Percentiles rank a stretch among this genome's conserved stretches.
Evolutionary conservation across 2,113 vertebrate species (phyloP).

Genomic region (Mus spicilegus): DNA sequence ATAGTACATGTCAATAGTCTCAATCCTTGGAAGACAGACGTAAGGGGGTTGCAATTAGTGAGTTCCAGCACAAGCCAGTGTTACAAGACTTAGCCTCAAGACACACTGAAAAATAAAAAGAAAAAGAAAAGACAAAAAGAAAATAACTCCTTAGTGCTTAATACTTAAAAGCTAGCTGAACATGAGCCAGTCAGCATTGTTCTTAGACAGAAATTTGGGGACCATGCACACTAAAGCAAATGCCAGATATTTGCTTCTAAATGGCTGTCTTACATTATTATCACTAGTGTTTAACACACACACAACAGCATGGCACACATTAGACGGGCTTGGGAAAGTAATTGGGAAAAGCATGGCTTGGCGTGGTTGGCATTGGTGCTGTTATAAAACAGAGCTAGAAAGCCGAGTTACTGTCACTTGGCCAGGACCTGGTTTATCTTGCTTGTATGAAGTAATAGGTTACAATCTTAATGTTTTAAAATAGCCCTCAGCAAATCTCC

Average conservation of each 20-base stretch:
- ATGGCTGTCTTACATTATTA: background rate
- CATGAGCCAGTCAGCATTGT: background rate
- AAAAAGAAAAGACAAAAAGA: background rate
- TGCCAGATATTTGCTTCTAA: background rate
- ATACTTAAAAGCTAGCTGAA: background rate
- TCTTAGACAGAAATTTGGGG: background rate
- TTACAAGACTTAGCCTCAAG: background rate
- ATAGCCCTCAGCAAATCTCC: background rate
- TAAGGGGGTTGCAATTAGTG: background rate
- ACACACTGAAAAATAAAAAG: background rate
- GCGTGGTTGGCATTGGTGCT: background rate
- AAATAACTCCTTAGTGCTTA: background rate
- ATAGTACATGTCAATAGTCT: background rate
- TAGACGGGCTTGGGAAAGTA: background rate
- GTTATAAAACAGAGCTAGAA: slow-evolving; percentile 23
- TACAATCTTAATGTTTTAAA: background rate
- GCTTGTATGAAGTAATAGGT: background rate
- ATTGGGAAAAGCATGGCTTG: background rate
- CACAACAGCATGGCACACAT: background rate
- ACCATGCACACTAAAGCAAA: background rate
- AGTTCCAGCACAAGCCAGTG: background rate
- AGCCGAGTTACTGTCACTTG: background rate
- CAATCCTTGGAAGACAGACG: background rate
- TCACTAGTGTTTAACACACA: background rate
- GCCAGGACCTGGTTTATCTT: slow-evolving; percentile 4